Evolutionary conservation across 2,797 vertebrate species (phyloP).

Genomic region (Telmatherina bonti): DNA sequence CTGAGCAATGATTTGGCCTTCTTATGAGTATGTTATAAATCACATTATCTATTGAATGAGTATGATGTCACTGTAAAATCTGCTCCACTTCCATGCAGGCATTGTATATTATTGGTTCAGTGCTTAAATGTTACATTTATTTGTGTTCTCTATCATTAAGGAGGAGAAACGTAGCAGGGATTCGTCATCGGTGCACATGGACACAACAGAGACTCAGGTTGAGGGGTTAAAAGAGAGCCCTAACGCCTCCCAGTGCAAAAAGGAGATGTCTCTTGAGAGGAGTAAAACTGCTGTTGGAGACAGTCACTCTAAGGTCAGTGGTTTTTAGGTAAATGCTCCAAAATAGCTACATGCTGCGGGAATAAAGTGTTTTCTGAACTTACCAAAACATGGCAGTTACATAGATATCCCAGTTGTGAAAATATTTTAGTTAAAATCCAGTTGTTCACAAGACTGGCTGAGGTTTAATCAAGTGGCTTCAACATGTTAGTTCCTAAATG

Average conservation of each 20-base stretch:
- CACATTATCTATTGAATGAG: no score
- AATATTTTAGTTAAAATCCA: not conserved
- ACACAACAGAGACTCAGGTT: constrained; percentile 28
- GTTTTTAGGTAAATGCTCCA: no score
- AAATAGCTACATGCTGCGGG: no score
- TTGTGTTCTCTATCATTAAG: constrained; percentile 49
- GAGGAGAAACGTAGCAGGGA: constrained; percentile 52
- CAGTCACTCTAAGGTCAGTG: constrained; percentile 68
- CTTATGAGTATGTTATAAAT: not conserved
- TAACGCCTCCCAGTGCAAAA: constrained; percentile 53
- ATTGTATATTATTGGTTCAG: not conserved
- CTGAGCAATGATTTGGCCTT: not conserved
- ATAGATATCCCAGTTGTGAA: not conserved
- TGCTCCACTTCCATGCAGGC: not conserved
- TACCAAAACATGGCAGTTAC: not conserved
- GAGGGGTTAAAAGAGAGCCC: constrained; percentile 46
- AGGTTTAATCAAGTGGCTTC: no score
- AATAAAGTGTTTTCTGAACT: no score
- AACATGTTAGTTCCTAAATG: no score
- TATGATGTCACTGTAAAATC: no score
- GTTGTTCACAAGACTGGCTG: not conserved
- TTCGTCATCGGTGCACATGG: constrained; percentile 30
- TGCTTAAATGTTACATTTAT: constrained; percentile 10
- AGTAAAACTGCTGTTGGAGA: constrained; percentile 45
- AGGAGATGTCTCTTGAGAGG: constrained; percentile 42